Conservation (phyloP, 1,140 invertebrate genomes). For the Aphis gossypii region DNA sequence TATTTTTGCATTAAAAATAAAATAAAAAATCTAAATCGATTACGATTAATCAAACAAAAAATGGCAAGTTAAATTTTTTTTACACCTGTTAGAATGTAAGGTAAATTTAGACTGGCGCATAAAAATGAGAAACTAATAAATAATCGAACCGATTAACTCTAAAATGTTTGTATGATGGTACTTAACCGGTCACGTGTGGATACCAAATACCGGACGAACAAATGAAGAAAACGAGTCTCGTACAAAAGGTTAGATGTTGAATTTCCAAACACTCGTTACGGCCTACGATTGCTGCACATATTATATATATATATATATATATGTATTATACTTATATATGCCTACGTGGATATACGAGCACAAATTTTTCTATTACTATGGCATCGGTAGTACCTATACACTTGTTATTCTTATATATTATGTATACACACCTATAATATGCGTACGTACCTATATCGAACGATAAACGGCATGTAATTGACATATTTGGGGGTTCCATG, state of each 20-base stretch:
- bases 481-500: neutral
- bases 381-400: neutral
- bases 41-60: constrained; percentile 33
- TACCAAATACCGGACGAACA: constrained; percentile 20
- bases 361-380: constrained; percentile 37
- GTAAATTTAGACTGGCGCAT: constrained; percentile 10
- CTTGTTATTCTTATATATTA: constrained; percentile 15
- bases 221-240: constrained; percentile 41
- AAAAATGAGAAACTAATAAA: constrained; percentile 42
- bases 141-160: constrained; percentile 53
- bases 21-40: constrained; percentile 30
- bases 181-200: constrained; percentile 45
- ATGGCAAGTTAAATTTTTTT: neutral
- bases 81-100: neutral
- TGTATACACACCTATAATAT: neutral
- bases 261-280: constrained; percentile 43
- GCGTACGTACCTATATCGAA: neutral
- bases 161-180: constrained; percentile 39
- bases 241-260: constrained; percentile 36
- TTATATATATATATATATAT: constrained; percentile 13
- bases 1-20: neutral
- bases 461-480: neutral
- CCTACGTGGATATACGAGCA: neutral
- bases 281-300: constrained; percentile 10
- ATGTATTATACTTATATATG: neutral